Percentiles rank a stretch among this genome's conserved stretches.
These are phyloP conservation scores for Pachyramphus minor DNA, from an alignment of 2,113 vertebrate species.

Conservation along the genomic window DNA sequence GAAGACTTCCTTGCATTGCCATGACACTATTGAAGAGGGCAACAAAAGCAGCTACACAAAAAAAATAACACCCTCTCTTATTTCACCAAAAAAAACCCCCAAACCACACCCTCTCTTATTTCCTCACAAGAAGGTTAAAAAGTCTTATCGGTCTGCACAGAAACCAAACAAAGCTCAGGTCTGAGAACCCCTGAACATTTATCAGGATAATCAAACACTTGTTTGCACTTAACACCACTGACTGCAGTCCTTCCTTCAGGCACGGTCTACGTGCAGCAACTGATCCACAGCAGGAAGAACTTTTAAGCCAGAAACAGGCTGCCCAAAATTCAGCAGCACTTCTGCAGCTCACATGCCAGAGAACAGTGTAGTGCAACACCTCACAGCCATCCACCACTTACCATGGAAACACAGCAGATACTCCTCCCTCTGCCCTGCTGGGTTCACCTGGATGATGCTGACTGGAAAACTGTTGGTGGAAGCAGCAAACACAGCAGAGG, in stretches of 20 bases:
- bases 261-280: neutral
- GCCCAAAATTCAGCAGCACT: neutral
- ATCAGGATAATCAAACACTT: neutral
- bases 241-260: neutral
- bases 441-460: slow-evolving; percentile 92
- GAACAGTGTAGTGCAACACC: neutral
- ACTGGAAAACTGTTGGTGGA: slow-evolving; percentile 95
- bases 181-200: neutral
- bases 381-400: slow-evolving; percentile 28
- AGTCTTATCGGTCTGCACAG: neutral
- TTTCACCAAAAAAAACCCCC: neutral
- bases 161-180: neutral
- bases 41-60: neutral
- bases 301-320: neutral
- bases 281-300: neutral
- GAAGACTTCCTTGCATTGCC: neutral
- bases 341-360: neutral
- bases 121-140: neutral
- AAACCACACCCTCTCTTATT: neutral
- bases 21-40: neutral
- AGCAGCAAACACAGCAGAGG: slow-evolving; percentile 89
- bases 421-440: slow-evolving; percentile 90
- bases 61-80: neutral
- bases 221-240: neutral
- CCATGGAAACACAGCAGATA: slow-evolving; percentile 98